These are phyloP conservation scores for Heliangelus exortis DNA, from an alignment of 2,797 vertebrate genomes.

Conservation along the genomic window DNA sequence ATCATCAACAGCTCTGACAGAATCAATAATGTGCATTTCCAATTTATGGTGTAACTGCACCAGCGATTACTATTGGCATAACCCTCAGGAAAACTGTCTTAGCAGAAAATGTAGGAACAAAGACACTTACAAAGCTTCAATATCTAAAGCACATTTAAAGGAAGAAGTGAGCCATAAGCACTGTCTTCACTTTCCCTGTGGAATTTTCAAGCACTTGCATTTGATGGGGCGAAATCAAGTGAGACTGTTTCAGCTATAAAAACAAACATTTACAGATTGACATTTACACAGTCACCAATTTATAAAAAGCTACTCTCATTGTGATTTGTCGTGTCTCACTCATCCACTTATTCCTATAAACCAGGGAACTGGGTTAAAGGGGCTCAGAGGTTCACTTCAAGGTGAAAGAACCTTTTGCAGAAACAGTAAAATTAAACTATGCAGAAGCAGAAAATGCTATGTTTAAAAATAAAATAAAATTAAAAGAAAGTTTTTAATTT, in stretches of 20 bases:
- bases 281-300: conserved; percentile 65
- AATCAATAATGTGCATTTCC: conserved; percentile 49
- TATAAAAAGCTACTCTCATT: conserved; percentile 43
- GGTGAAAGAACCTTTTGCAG: neutral
- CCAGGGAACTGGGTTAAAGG: neutral
- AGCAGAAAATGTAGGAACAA: conserved; percentile 42
- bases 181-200: conserved; percentile 66
- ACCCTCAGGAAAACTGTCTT: conserved; percentile 58
- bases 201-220: conserved; percentile 67
- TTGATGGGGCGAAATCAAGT: conserved; percentile 69
- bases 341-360: neutral
- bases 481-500: neutral
- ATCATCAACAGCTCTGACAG: conserved; percentile 31
- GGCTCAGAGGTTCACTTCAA: conserved; percentile 3
- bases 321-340: conserved; percentile 35
- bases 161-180: conserved; percentile 69
- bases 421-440: neutral
- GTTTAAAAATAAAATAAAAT: neutral
- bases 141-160: conserved; percentile 46
- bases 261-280: conserved; percentile 74
- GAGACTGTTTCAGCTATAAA: conserved; percentile 72
- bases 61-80: neutral
- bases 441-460: neutral
- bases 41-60: conserved; percentile 29
- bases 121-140: conserved; percentile 15